phyloP scores from a whole-genome alignment of 2,888 invertebrate species.

The Lasioglossum villosulum region DNA sequence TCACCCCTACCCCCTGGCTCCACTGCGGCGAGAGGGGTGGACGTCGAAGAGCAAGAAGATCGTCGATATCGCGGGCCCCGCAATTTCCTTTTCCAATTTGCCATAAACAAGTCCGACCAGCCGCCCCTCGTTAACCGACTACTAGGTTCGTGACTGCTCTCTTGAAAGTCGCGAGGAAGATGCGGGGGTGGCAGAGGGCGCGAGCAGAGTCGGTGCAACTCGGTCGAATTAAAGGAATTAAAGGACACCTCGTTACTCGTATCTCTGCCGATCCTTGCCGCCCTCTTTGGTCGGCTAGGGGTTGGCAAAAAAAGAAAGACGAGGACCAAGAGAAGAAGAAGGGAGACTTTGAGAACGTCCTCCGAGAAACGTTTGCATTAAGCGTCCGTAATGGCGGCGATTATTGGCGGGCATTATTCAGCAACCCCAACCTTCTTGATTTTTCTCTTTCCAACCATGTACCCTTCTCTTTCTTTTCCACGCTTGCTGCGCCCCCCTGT shows the following conservation, averaged over 20 bases:
- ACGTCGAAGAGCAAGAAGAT: slow-evolving; percentile 29
- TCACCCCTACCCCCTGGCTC: background rate
- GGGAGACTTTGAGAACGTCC: slow-evolving; percentile 7
- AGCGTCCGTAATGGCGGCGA: slow-evolving; percentile 78
- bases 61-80: slow-evolving; percentile 75
- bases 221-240: slow-evolving; percentile 82
- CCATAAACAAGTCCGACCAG: slow-evolving; percentile 82
- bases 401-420: slow-evolving; percentile 82
- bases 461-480: background rate
- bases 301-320: slow-evolving; percentile 22
- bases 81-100: slow-evolving; percentile 84
- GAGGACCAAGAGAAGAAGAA: background rate
- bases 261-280: slow-evolving; percentile 68
- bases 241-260: slow-evolving; percentile 81
- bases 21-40: background rate
- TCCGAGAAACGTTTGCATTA: slow-evolving; percentile 70
- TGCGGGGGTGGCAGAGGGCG: slow-evolving; percentile 36
- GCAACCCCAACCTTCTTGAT: slow-evolving; percentile 42
- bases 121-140: slow-evolving; percentile 73
- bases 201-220: slow-evolving; percentile 65
- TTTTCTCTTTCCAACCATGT: slow-evolving; percentile 27
- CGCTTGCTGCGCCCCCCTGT: background rate
- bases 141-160: slow-evolving; percentile 75
- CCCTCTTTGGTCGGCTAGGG: slow-evolving; percentile 29
- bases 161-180: slow-evolving; percentile 57